phyloP scores from a whole-genome alignment of 2,113 vertebrate genomes.

The Maccullochella peelii region DNA sequence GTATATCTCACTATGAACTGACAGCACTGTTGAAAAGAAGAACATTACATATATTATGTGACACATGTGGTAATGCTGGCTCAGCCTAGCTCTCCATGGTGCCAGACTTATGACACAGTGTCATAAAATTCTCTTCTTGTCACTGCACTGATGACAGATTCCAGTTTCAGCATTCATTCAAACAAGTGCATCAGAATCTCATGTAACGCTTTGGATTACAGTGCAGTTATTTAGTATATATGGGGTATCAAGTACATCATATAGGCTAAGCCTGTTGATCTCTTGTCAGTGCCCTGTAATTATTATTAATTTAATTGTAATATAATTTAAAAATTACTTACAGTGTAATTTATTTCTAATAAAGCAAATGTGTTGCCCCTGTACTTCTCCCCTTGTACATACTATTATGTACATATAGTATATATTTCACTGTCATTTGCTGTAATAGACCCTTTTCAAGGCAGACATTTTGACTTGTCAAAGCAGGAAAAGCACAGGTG shows the following conservation, averaged over 20 bases:
- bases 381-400: background rate
- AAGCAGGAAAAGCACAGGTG: too few species aligned
- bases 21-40: background rate
- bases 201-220: background rate
- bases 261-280: background rate
- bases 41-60: background rate
- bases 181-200: background rate
- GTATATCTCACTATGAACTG: background rate
- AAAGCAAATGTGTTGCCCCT: background rate
- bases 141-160: conserved; percentile 1
- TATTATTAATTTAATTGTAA: too few species aligned
- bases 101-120: conserved; percentile 9
- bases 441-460: background rate
- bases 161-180: background rate
- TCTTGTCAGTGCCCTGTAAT: background rate
- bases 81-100: background rate
- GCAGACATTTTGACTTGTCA: too few species aligned
- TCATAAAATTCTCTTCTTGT: conserved; percentile 11
- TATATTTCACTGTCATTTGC: background rate
- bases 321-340: background rate
- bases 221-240: background rate
- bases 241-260: background rate
- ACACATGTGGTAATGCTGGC: conserved; percentile 24
- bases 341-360: background rate
- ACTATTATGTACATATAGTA: background rate